Evolutionary conservation across 2,113 vertebrate genomes (phyloP).

Genomic region (Tautogolabrus adspersus): DNA sequence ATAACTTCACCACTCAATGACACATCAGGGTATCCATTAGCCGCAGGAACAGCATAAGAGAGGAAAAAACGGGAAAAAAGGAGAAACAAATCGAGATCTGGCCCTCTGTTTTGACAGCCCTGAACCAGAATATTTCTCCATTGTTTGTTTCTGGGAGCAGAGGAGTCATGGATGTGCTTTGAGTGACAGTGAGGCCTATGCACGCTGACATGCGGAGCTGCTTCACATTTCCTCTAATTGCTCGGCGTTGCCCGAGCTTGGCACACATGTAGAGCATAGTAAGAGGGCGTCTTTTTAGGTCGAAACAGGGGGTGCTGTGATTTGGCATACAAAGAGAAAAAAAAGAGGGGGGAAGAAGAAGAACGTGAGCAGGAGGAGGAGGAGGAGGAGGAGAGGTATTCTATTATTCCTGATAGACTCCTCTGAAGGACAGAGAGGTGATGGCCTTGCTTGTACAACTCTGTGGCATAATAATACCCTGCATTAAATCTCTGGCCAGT

Average conservation of each 20-base stretch:
- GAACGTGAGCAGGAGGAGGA: conserved; percentile 9
- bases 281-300: conserved; percentile 73
- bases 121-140: conserved; percentile 57
- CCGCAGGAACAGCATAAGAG: conserved; percentile 24
- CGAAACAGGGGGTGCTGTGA: conserved; percentile 69
- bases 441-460: conserved; percentile 72
- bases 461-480: conserved; percentile 64
- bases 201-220: conserved; percentile 68
- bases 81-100: conserved; percentile 42
- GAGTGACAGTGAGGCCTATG: conserved; percentile 76
- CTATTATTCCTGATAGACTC: conserved; percentile 69
- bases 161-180: conserved; percentile 73
- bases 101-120: conserved; percentile 72
- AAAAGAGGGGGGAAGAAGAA: conserved; percentile 1
- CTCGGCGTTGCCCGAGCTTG: conserved; percentile 67
- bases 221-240: conserved; percentile 82
- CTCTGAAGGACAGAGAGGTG: conserved; percentile 70
- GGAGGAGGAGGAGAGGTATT: conserved; percentile 53
- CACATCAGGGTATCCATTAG: conserved; percentile 72
- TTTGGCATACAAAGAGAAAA: conserved; percentile 75
- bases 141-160: conserved; percentile 74
- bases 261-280: conserved; percentile 74
- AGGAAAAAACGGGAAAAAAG: conserved; percentile 16
- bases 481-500: conserved; percentile 61
- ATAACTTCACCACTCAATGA: conserved; percentile 53